Conservation (phyloP, 2,113 vertebrate species). For the Numenius arquata region DNA sequence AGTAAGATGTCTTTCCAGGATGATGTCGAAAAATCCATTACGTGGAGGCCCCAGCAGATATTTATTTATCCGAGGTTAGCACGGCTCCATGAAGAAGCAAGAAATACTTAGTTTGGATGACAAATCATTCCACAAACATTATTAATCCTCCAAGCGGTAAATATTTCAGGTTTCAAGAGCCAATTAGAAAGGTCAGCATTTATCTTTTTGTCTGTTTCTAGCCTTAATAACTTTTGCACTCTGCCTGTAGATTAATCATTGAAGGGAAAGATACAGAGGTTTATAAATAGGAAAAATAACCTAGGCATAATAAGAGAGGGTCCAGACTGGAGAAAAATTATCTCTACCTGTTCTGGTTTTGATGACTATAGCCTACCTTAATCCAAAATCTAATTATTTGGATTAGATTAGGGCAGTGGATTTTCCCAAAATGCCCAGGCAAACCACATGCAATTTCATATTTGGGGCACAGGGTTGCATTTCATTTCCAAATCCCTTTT, state of each 20-base stretch:
- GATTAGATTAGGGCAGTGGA: slow-evolving; percentile 35
- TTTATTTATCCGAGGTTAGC: background rate
- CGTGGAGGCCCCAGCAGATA: background rate
- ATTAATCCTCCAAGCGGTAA: background rate
- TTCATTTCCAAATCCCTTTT: slow-evolving; percentile 36
- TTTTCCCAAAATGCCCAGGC: slow-evolving; percentile 34
- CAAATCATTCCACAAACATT: slow-evolving; percentile 24
- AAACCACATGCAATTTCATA: slow-evolving; percentile 20
- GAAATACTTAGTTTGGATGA: slow-evolving; percentile 26
- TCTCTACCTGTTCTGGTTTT: slow-evolving; percentile 40
- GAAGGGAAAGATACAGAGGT: slow-evolving; percentile 1
- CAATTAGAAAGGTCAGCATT: slow-evolving; percentile 53
- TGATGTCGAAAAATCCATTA: background rate
- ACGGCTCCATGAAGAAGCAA: slow-evolving; percentile 24
- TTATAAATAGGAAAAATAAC: background rate
- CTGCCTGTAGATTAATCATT: slow-evolving; percentile 14
- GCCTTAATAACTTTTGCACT: slow-evolving; percentile 40
- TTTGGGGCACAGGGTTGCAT: background rate
- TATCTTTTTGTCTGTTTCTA: slow-evolving; percentile 52
- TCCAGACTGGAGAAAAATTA: background rate
- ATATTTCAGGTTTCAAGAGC: slow-evolving; percentile 49
- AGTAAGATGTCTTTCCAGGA: background rate
- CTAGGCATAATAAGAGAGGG: background rate
- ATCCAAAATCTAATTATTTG: slow-evolving; percentile 60
- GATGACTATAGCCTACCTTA: slow-evolving; percentile 13